Conservation (phyloP, 2,797 vertebrate genomes). For the Zalophus californianus region DNA sequence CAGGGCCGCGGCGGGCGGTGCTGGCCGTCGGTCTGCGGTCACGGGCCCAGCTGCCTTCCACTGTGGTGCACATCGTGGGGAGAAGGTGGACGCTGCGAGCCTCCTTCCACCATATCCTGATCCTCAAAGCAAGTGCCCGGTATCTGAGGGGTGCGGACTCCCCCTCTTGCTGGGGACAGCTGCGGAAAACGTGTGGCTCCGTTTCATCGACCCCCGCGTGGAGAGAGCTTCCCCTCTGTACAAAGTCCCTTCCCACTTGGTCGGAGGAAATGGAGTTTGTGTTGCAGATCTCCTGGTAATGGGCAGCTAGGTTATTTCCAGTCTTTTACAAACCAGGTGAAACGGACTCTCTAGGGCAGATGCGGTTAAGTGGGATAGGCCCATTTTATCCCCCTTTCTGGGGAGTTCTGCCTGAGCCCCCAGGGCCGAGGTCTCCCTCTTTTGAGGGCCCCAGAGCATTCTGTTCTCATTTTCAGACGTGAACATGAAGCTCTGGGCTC, state of each 20-base stretch:
- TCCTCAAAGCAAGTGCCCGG: neutral
- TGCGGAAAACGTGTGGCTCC: too few relatives aligned
- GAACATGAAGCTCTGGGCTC: neutral
- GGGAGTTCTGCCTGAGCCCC: neutral
- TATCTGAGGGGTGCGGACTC: too few relatives aligned
- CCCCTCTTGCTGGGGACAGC: neutral
- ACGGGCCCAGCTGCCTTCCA: rapidly evolving
- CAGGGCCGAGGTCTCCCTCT: too few relatives aligned
- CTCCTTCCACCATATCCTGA: too few relatives aligned
- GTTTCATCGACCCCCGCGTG: neutral
- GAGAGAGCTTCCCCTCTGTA: neutral
- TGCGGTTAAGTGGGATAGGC: neutral
- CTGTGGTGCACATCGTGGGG: rapidly evolving
- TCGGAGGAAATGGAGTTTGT: neutral
- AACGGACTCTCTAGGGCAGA: neutral
- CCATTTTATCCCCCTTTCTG: neutral
- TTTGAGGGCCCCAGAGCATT: neutral
- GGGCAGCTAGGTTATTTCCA: neutral
- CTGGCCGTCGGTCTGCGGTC: neutral
- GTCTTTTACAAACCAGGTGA: neutral
- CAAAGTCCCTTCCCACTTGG: neutral
- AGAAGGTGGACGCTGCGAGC: neutral
- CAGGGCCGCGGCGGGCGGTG: rapidly evolving
- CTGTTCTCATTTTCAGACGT: neutral
- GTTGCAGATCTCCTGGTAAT: neutral